Conservation (phyloP, 2,888 invertebrate species). For the Fissipunctia ypsillon region DNA sequence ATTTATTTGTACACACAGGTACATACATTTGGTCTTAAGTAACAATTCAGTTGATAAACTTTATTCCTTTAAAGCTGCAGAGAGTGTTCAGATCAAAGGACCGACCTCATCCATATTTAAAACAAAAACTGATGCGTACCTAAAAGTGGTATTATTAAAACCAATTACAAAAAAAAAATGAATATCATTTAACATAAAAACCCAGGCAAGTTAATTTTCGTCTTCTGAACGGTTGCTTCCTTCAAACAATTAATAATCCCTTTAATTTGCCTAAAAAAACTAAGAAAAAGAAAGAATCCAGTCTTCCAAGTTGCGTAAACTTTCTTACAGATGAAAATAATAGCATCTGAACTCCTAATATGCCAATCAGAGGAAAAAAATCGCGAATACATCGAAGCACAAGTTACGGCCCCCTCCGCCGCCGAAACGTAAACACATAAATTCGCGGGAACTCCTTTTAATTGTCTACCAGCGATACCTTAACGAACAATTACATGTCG, state of each 20-base stretch:
- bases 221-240: too few species aligned
- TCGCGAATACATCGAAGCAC: conserved; percentile 65
- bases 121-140: background rate
- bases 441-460: conserved; percentile 80
- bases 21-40: too few species aligned
- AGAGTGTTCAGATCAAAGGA: background rate
- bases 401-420: conserved; percentile 66
- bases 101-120: background rate
- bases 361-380: conserved; percentile 62
- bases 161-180: background rate
- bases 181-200: background rate
- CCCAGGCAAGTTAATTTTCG: background rate
- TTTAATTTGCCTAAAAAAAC: background rate
- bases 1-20: too few species aligned
- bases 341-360: conserved; percentile 29
- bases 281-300: background rate
- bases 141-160: background rate
- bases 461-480: conserved; percentile 81
- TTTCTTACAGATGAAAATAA: conserved; percentile 34
- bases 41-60: too few species aligned
- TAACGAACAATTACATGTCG: conserved; percentile 78
- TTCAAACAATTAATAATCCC: too few species aligned
- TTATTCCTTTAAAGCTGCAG: background rate
- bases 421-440: conserved; percentile 83
- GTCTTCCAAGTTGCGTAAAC: background rate